Evolutionary conservation across 2,113 vertebrate genomes (phyloP).

Genomic region (Pleuronectes platessa): DNA sequence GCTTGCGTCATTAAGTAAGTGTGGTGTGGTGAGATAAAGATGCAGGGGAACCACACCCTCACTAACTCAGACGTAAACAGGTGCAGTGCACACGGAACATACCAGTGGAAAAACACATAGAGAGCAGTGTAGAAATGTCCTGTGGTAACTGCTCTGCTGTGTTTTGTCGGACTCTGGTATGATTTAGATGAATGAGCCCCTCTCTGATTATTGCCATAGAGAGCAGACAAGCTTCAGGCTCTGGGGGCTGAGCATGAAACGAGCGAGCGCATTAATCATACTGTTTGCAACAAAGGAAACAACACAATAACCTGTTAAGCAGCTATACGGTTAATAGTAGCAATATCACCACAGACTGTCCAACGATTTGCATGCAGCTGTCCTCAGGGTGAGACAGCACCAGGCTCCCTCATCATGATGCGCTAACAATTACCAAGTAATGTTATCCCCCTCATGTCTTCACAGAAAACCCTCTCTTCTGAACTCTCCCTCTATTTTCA

Average conservation of each 20-base stretch:
- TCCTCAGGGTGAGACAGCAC: conserved; percentile 32
- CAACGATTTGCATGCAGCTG: conserved; percentile 35
- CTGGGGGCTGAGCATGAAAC: conserved; percentile 12
- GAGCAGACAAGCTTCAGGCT: conserved; percentile 32
- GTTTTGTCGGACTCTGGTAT: conserved; percentile 16
- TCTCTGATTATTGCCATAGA: conserved; percentile 48
- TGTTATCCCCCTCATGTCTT: conserved; percentile 45
- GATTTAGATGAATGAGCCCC: conserved; percentile 54
- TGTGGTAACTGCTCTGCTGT: conserved; percentile 22
- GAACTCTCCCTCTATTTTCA: conserved; percentile 20
- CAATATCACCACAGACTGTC: conserved; percentile 35
- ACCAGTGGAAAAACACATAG: background rate
- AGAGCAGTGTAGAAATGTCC: conserved; percentile 18
- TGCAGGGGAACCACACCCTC: conserved; percentile 64
- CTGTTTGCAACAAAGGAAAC: conserved; percentile 33
- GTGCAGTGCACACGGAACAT: conserved; percentile 26
- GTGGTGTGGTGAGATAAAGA: conserved; percentile 73
- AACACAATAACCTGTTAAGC: conserved; percentile 57
- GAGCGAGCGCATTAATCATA: conserved; percentile 64
- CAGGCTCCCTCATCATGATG: conserved; percentile 19
- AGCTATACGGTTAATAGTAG: conserved; percentile 38
- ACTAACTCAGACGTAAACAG: conserved; percentile 47
- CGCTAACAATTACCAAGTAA: conserved; percentile 9
- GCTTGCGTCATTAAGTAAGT: conserved; percentile 47
- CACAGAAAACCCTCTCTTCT: conserved; percentile 42